Evolutionary conservation across 1,140 invertebrate species (phyloP), one percentile per base, ranked within the genome.

Genomic region (Sarcophaga peregrina): DNA sequence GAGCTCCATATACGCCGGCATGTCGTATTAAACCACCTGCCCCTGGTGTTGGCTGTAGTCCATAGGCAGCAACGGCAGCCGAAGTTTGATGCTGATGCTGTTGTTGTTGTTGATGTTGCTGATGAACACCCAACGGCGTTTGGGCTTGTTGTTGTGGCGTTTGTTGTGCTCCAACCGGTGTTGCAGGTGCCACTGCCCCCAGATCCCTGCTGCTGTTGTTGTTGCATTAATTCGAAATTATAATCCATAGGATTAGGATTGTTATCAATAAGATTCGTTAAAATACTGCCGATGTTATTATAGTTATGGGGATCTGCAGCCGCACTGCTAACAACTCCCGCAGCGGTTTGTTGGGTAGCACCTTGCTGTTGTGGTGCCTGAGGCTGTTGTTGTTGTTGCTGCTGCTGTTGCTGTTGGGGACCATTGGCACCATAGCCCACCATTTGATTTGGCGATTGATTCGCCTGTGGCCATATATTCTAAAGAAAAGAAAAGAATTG

Each of bases 261-360:
- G 37, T 86, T 88, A 62, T 90, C 87, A 83, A 90, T 89, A 85
- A 90, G 87, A 90, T 90, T 90, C 86, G 89, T 90, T 75, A 90
- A 85, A 85, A 90, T 90, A 84, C 89, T 90, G 74, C 89, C 89
- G 83, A 90, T 90, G 48, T 90, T 90, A 48, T 90, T 90, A 76
- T 90, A 90, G 37, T 86, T 90, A 81, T 90, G 87, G 8, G 87
- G 83, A 86, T 90, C 89, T 50, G 84, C 11, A 47, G 83, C 76
- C 58, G 80, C 10, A 83, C 83, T 58, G 17, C 25, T 47, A 15
- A 58, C 82, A 52, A 68, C 82, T 48, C 75, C 54, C 81, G 80
- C 58, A 25, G 83, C 46, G 83, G 83, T 82, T 87, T 87, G 8
- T 83, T 82, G 74, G 82, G 86, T 11, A 50, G 75, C 74, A 45